Percentiles rank a stretch among this genome's conserved stretches.
These are phyloP conservation scores for Pristiophorus japonicus DNA, from an alignment of 2,113 vertebrate species.

Conservation along the genomic window DNA sequence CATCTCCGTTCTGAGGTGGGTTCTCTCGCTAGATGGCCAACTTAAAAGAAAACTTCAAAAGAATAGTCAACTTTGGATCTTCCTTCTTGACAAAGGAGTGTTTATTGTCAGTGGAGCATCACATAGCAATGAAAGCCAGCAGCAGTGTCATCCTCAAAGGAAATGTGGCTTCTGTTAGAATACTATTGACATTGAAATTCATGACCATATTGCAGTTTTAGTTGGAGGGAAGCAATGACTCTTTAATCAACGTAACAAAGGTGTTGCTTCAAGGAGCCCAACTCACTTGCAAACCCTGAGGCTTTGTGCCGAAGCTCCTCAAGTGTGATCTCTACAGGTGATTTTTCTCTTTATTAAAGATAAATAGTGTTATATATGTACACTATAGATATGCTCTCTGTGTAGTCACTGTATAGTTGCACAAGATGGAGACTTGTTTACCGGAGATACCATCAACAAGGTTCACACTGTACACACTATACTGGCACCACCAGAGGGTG, in stretches of 20 bases:
- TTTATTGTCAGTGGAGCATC: slow-evolving; percentile 13
- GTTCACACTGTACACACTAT: too few relatives aligned
- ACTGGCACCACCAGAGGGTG: too few relatives aligned
- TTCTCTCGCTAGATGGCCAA: background rate
- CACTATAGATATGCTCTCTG: too few relatives aligned
- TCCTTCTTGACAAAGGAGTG: slow-evolving; percentile 9
- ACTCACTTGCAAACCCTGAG: background rate
- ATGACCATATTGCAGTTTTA: background rate
- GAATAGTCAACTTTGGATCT: background rate
- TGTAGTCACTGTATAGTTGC: too few relatives aligned
- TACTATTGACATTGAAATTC: slow-evolving; percentile 14
- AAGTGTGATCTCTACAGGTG: slow-evolving; percentile 1
- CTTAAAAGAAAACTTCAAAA: slow-evolving; percentile 1
- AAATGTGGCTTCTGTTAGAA: slow-evolving; percentile 18
- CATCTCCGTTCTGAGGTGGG: background rate
- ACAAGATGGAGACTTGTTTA: too few relatives aligned
- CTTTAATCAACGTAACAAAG: slow-evolving; percentile 15
- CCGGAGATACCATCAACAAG: too few relatives aligned
- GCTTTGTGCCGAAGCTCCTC: background rate
- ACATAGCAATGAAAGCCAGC: background rate
- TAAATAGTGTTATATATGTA: too few relatives aligned
- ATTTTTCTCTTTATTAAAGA: too few relatives aligned
- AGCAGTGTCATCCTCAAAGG: slow-evolving; percentile 19
- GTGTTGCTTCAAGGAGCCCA: background rate
- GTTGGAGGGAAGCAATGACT: background rate